Evolutionary conservation across 1,140 invertebrate species (phyloP), one percentile per base, ranked within the genome.

Genomic region (Cydia amplana): DNA sequence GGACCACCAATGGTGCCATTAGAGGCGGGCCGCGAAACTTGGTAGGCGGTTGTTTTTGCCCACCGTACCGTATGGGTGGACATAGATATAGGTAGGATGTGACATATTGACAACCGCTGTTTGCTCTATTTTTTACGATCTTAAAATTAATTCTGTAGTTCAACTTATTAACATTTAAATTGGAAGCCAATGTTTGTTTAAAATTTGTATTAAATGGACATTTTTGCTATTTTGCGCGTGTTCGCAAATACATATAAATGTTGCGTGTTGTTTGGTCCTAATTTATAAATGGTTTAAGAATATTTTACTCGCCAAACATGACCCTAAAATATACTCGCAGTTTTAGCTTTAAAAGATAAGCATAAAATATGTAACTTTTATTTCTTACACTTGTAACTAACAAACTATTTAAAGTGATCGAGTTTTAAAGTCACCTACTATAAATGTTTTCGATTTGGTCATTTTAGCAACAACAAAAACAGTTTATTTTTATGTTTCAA

Each of bases 1-100:
- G 25, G 75, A 73, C 75, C 75, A 74, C 75, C 75, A 77, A 77
- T 77, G 72, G 72, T 43, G 72, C 49, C 49, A 55, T 20, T 28
- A 60, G 25, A 73, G 72, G 60, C 75, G 63, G 72, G 55, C 55
- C 55, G 55, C 55, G 20, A 51, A 51, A 60, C 55, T 60, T 60
- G 55, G 55, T 60, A 60, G 55, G 55, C 55, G 55, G 55, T 60
- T 60, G 55, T 60, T 60, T 60, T 60, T 60, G 55, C 55, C 55
- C 55, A 60, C 55, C 55, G 55, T 60, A 60, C 55, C 55, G 55
- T 60, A 60, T 60, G 20, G 51, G 18, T 60, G 55, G 55, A 60
- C 55, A 60, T 60, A 60, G 55, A 55, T 55, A 60, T 60, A 60
- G 55, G 12, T 20, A 55, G 51, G 51, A 18, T 55, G 51, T 55